phyloP scores from a whole-genome alignment of 1,140 invertebrate genomes.

The Pristionchus pacificus region DNA sequence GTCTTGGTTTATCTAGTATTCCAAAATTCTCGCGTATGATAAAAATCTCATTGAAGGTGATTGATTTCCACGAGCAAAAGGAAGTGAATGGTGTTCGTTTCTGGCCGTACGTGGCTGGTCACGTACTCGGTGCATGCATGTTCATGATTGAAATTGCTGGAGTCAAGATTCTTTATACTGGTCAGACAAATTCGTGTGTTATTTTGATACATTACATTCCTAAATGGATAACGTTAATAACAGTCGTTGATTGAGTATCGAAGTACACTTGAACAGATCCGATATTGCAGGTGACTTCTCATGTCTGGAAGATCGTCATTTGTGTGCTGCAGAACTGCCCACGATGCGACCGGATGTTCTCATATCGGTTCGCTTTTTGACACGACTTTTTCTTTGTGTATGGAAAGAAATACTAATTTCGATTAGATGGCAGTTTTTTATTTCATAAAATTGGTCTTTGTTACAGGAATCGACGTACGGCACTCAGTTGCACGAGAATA shows the following conservation, averaged over 20 bases:
- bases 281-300: slow-evolving; percentile 99
- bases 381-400: slow-evolving; percentile 9
- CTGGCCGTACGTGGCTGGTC: slow-evolving; percentile 97
- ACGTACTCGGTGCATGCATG: slow-evolving; percentile 98
- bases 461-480: slow-evolving; percentile 92
- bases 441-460: slow-evolving; percentile 22
- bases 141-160: slow-evolving; percentile 99
- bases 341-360: slow-evolving; percentile 89
- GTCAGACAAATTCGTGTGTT: too few relatives aligned
- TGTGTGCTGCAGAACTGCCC: slow-evolving; percentile 98
- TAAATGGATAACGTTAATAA: too few relatives aligned
- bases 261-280: too few relatives aligned
- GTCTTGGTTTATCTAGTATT: neutral
- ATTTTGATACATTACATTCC: too few relatives aligned
- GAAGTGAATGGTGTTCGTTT: slow-evolving; percentile 89
- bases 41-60: slow-evolving; percentile 39
- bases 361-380: slow-evolving; percentile 63
- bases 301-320: slow-evolving; percentile 93
- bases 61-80: slow-evolving; percentile 68
- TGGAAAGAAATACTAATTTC: slow-evolving; percentile 1
- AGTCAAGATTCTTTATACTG: slow-evolving; percentile 84
- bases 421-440: too few relatives aligned
- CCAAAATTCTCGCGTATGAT: neutral
- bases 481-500: slow-evolving; percentile 95
- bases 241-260: too few relatives aligned